Percentiles rank a stretch among this genome's conserved stretches.
These are phyloP conservation scores for Sycobia sp. DNA, from an alignment of 1,140 invertebrate species.

Conservation along the genomic window DNA sequence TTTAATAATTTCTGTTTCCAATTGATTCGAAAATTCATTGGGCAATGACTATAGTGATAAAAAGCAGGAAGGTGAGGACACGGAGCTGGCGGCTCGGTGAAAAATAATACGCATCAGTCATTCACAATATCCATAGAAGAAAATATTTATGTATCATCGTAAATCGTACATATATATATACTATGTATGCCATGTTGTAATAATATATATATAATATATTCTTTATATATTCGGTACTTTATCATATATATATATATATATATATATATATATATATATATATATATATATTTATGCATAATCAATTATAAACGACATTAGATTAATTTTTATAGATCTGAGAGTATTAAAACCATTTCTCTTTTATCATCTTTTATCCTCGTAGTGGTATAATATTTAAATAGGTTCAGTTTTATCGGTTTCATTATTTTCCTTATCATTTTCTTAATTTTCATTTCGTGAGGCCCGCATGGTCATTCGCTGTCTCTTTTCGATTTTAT, in stretches of 20 bases:
- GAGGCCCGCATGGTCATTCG: constrained; percentile 7
- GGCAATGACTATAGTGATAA: no score
- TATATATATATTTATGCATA: constrained; percentile 20
- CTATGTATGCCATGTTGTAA: constrained; percentile 46
- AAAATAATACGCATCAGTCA: constrained; percentile 46
- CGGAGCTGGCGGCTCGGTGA: constrained; percentile 29
- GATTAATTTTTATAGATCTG: constrained; percentile 46
- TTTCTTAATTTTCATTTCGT: constrained; percentile 21
- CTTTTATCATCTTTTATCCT: constrained; percentile 21
- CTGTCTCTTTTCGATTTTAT: constrained; percentile 12
- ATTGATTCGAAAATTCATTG: constrained; percentile 23
- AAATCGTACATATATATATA: constrained; percentile 49
- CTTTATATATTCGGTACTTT: constrained; percentile 36
- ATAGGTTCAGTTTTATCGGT: constrained; percentile 6
- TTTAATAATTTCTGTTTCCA: background rate
- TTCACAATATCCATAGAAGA: constrained; percentile 56
- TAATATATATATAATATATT: constrained; percentile 44
- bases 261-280: constrained; percentile 9
- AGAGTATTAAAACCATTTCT: constrained; percentile 47
- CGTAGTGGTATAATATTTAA: constrained; percentile 23
- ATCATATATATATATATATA: constrained; percentile 21
- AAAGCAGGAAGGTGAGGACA: no score
- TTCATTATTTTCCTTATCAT: background rate
- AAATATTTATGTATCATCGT: constrained; percentile 53
- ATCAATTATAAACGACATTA: constrained; percentile 51